phyloP scores from a whole-genome alignment of 2,888 invertebrate genomes.

The Adela reaumurella region DNA sequence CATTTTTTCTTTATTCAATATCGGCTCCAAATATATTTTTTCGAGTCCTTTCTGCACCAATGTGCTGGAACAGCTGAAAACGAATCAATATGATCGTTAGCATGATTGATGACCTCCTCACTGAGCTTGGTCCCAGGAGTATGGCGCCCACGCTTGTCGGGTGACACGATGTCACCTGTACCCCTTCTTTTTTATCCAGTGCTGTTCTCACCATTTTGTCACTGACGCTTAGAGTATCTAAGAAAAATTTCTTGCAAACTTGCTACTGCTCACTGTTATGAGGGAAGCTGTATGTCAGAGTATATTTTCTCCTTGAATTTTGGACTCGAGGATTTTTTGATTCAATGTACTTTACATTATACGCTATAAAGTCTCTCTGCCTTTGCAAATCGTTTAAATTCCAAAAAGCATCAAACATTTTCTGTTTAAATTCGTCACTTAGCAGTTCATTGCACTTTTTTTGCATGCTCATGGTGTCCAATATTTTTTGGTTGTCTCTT shows the following conservation, averaged over 20 bases:
- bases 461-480: neutral
- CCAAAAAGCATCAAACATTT: neutral
- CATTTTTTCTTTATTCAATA: neutral
- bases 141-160: neutral
- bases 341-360: neutral
- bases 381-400: neutral
- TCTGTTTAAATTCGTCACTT: neutral
- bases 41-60: neutral
- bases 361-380: neutral
- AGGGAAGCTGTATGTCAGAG: neutral
- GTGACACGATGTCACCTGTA: neutral
- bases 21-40: neutral
- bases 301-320: neutral
- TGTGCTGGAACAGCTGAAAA: neutral
- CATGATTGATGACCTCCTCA: neutral
- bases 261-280: neutral
- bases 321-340: neutral
- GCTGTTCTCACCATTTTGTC: neutral
- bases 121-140: neutral
- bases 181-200: neutral
- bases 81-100: neutral
- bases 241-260: neutral
- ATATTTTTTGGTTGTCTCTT: neutral
- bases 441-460: neutral
- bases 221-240: neutral